phyloP scores from a whole-genome alignment of 2,797 vertebrate genomes.

The Chelon labrosus region DNA sequence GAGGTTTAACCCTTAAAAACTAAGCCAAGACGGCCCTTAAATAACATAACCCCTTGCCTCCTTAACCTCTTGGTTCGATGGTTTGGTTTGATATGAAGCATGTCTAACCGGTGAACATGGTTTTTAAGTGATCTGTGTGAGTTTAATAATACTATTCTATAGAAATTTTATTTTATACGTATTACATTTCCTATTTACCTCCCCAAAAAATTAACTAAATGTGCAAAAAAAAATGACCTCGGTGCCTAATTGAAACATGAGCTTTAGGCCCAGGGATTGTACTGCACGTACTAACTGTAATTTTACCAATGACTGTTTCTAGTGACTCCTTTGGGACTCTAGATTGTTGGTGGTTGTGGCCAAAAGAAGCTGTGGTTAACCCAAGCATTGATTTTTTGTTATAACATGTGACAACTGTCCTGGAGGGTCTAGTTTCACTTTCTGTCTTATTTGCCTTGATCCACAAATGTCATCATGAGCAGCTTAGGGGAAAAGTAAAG shows the following conservation, averaged over 20 bases:
- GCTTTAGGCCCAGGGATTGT: neutral
- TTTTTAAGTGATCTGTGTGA: neutral
- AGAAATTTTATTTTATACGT: neutral
- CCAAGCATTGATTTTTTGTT: neutral
- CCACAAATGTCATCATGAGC: neutral
- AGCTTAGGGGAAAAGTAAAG: neutral
- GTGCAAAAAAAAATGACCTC: too few species aligned
- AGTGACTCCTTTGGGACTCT: neutral
- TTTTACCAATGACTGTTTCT: neutral
- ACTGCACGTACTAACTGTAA: neutral
- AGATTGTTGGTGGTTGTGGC: neutral
- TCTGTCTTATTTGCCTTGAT: neutral
- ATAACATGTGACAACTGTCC: neutral
- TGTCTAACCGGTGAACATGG: neutral
- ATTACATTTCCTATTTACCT: neutral
- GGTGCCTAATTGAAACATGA: neutral
- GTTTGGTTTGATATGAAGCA: conserved; percentile 1
- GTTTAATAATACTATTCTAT: neutral
- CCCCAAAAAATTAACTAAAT: neutral
- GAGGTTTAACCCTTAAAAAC: too few species aligned
- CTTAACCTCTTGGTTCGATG: neutral
- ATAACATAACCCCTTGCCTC: neutral
- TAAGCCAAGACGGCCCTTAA: neutral
- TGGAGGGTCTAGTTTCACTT: neutral
- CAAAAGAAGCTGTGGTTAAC: neutral